Conservation (phyloP, 2,797 vertebrate species). For the Acanthurus leucopareius region DNA sequence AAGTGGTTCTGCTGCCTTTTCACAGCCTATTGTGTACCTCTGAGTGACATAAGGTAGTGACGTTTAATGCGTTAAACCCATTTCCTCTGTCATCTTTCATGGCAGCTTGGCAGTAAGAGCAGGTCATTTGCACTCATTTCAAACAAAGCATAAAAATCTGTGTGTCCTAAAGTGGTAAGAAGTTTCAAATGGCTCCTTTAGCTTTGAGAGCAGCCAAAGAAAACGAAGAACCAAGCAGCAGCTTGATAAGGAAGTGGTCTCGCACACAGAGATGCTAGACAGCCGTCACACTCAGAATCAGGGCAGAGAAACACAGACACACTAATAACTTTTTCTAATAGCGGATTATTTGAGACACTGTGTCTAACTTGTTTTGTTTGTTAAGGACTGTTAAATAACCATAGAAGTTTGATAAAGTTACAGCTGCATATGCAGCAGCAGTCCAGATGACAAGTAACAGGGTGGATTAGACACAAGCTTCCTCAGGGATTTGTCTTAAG, state of each 20-base stretch:
- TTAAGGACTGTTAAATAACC: slow-evolving; percentile 16
- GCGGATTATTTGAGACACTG: slow-evolving; percentile 1
- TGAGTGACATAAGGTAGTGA: slow-evolving; percentile 65
- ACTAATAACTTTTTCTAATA: slow-evolving; percentile 8
- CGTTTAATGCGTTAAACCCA: slow-evolving; percentile 36
- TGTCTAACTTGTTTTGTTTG: slow-evolving; percentile 31
- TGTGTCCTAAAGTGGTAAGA: not conserved
- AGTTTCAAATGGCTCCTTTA: slow-evolving; percentile 2
- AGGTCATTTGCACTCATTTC: slow-evolving; percentile 43
- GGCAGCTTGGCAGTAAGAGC: not conserved
- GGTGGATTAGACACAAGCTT: slow-evolving; percentile 49
- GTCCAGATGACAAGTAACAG: slow-evolving; percentile 22
- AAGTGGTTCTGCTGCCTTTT: slow-evolving; percentile 66
- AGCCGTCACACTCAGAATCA: slow-evolving; percentile 48
- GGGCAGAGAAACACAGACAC: slow-evolving; percentile 3
- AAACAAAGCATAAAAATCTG: not conserved
- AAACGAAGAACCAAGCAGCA: slow-evolving; percentile 30
- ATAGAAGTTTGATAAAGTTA: slow-evolving; percentile 11
- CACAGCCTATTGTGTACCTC: slow-evolving; percentile 50
- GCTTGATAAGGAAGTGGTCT: slow-evolving; percentile 54
- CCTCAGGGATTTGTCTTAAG: slow-evolving; percentile 52
- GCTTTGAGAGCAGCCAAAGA: slow-evolving; percentile 16
- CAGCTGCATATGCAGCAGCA: not conserved
- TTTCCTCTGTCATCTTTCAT: slow-evolving; percentile 9
- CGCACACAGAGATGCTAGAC: slow-evolving; percentile 46